Evolutionary conservation across 2,113 vertebrate genomes (phyloP).

Genomic region (Tringa solitaria): DNA sequence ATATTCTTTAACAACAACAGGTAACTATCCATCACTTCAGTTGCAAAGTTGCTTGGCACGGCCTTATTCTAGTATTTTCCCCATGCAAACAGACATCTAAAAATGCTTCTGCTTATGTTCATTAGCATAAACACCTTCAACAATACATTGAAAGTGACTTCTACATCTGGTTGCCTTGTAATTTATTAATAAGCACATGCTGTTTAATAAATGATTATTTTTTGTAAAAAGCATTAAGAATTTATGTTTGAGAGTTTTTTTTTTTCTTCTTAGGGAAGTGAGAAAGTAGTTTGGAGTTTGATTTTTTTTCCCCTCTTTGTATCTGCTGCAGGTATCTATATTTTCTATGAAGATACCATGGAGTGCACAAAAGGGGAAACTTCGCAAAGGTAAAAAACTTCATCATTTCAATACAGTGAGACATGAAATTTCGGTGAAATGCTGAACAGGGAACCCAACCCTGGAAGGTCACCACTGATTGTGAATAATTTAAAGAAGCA

Average conservation of each 20-base stretch:
- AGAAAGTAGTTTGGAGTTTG: not conserved
- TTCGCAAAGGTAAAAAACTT: not conserved
- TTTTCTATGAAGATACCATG: not conserved
- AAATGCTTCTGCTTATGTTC: conserved; percentile 47
- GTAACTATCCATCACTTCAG: conserved; percentile 10
- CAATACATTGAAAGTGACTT: conserved; percentile 28
- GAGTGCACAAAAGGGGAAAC: not conserved
- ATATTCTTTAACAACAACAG: conserved; percentile 47
- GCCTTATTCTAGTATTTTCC: conserved; percentile 17
- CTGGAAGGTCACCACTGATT: conserved; percentile 5
- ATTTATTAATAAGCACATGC: conserved; percentile 17
- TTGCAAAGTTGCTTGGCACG: conserved; percentile 18
- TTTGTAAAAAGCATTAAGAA: conserved; percentile 11
- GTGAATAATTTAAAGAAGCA: not conserved
- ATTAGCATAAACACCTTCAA: conserved; percentile 38
- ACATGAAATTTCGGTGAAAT: too few species aligned
- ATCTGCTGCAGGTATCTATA: not conserved
- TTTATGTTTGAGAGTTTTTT: not conserved
- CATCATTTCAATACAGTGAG: not conserved
- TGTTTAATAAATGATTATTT: conserved; percentile 9
- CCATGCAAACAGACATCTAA: conserved; percentile 44
- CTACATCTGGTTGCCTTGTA: not conserved
- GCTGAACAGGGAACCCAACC: not conserved
- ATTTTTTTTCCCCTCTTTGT: not conserved
- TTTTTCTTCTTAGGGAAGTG: not conserved